Base-by-base conservation (phyloP, 2,797 vertebrate genomes). In the Chromobotia macracanthus region DNA sequence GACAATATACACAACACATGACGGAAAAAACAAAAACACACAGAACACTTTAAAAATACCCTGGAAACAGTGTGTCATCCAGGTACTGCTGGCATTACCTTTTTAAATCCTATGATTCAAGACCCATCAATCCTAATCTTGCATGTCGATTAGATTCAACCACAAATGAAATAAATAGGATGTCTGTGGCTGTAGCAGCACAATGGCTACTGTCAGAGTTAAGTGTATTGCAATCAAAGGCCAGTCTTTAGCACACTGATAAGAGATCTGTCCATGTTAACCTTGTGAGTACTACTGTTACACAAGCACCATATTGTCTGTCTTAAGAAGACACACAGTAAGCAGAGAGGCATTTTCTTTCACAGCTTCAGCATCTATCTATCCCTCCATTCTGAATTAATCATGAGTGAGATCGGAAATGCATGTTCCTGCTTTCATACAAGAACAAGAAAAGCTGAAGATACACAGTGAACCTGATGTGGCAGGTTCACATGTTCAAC, bases 341-440 rank as follows among this genome's bases (percentile, higher is more conserved):
- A 66, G 75, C 60, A 77, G 79, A 80, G 82, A 72, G 60, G 56
- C 73, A 71, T 72, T 80, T 78, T 80, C 78, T 72, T n/a, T 69
- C 72, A 69, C 76, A 23, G 51, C 71, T 0, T 63, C 65, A 18
- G 66, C 65, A 63, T 81, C 61, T 38, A 3, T 53, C 69, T 83
- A 74, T 63, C 74, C 86, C 66, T 86, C 63, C 79, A 76, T 74
- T 80, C 80, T 93, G 86, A 93, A 93, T 92, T 91, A 92, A 90
- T 90, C 82, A 92, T 92, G 91, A 92, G 88, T 72, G 75, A 55
- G 68, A 82, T 87, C 83, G 77, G 87, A 87, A 88, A 87, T 77
- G 72, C 71, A 83, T 90, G 88, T 85, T 84, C 83, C 56, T 70
- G 65, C 71, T 81, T 87, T 84, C 87, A 88, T 90, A 88, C 91